phyloP scores from a whole-genome alignment of 2,888 invertebrate species.

The Celastrina argiolus region DNA sequence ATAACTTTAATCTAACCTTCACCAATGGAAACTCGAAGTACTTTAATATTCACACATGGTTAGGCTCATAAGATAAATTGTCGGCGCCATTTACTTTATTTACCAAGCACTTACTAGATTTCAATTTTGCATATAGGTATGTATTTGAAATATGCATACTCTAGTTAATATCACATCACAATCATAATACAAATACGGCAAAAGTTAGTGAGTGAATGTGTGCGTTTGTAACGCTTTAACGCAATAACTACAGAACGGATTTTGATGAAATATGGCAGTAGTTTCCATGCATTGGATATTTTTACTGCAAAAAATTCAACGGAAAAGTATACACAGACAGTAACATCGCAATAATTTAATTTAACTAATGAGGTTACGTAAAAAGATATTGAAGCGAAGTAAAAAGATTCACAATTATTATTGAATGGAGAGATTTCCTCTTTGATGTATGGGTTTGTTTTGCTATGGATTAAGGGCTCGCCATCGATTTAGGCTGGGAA shows the following conservation, averaged over 20 bases:
- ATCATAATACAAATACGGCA: too few species aligned
- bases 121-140: neutral
- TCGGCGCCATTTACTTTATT: neutral
- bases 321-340: too few species aligned
- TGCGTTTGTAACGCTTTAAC: too few species aligned
- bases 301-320: too few species aligned
- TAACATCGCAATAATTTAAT: neutral
- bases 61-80: constrained; percentile 1
- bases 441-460: constrained; percentile 7
- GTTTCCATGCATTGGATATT: too few species aligned
- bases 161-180: too few species aligned
- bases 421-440: neutral
- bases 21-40: neutral
- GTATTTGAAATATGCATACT: neutral
- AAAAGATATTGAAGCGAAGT: neutral
- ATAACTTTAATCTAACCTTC: neutral
- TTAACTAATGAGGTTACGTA: neutral
- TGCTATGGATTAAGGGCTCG: neutral
- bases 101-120: neutral
- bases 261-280: too few species aligned
- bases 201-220: too few species aligned
- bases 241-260: too few species aligned
- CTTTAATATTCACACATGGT: neutral
- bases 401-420: neutral
- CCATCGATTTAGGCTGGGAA: neutral